A percentile compares a stretch with the other conserved stretches of the same genome.
Evolutionary conservation across 2,113 vertebrate species (phyloP).

Genomic region (Camarhynchus parvulus): DNA sequence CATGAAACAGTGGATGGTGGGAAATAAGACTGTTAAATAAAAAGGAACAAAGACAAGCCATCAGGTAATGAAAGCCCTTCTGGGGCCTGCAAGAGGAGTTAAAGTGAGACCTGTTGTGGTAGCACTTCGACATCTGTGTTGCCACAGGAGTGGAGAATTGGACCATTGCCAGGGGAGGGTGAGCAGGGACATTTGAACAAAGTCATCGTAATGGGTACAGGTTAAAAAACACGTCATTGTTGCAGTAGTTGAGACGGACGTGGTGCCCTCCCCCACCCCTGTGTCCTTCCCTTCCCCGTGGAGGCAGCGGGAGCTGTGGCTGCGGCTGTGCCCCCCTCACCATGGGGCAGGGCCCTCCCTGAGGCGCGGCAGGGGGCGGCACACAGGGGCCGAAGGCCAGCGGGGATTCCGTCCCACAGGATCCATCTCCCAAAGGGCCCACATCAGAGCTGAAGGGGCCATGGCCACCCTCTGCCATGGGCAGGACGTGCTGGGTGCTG

Average conservation of each 20-base stretch:
- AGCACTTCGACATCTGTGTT: rapidly evolving
- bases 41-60: neutral
- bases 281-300: neutral
- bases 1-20: neutral
- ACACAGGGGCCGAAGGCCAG: neutral
- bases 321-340: neutral
- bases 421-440: neutral
- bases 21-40: neutral
- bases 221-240: conserved; percentile 9
- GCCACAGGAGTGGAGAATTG: neutral
- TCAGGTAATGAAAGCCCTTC: neutral
- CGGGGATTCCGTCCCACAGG: neutral
- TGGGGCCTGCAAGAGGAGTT: neutral
- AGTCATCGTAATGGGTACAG: conserved; percentile 40
- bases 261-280: neutral
- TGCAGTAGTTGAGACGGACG: neutral
- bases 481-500: neutral
- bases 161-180: neutral
- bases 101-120: neutral
- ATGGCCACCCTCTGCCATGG: neutral
- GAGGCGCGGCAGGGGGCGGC: neutral
- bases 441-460: neutral
- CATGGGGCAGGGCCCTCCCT: conserved; percentile 14
- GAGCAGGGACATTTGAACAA: neutral
- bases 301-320: neutral